A percentile compares a stretch with the other conserved stretches of the same genome.
Evolutionary conservation across 2,797 vertebrate genomes (phyloP).

Genomic region (Hephaestus fuliginosus): DNA sequence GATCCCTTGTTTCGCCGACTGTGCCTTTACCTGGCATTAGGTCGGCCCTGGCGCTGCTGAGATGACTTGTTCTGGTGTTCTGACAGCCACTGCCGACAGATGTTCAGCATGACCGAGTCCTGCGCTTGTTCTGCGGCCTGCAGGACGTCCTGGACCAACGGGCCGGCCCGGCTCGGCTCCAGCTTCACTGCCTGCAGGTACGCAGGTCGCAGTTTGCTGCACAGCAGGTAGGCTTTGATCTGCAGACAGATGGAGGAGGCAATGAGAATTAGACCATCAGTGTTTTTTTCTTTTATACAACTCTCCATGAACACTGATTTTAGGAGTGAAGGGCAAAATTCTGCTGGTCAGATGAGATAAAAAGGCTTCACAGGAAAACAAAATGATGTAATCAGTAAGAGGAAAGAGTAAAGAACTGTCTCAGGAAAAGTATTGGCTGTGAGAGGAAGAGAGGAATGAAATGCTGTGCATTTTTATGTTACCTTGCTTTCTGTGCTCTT

Average conservation of each 20-base stretch:
- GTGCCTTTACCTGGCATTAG: constrained; percentile 65
- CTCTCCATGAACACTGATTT: neutral
- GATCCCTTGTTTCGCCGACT: constrained; percentile 4
- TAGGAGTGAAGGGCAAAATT: neutral
- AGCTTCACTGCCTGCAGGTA: constrained; percentile 95
- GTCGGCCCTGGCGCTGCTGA: constrained; percentile 73
- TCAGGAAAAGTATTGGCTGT: neutral
- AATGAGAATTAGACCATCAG: neutral
- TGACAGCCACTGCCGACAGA: constrained; percentile 94
- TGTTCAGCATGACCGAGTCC: constrained; percentile 92
- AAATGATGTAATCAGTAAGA: neutral
- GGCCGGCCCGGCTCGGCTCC: constrained; percentile 86
- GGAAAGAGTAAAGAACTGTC: neutral
- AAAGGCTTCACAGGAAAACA: neutral
- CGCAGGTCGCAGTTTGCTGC: constrained; percentile 93
- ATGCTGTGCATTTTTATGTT: neutral
- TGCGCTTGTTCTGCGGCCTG: constrained; percentile 88
- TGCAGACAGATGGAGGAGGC: constrained; percentile 60
- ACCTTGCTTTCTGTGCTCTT: constrained; percentile 94
- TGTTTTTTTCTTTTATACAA: neutral
- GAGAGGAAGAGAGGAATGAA: neutral
- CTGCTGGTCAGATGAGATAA: neutral
- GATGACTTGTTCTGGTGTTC: constrained; percentile 87
- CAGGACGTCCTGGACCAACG: constrained; percentile 91
- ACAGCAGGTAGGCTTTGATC: constrained; percentile 94